Percentiles rank a stretch among this genome's conserved stretches.
Conservation (phyloP, 2,113 vertebrate genomes). For the Pangasianodon hypophthalmus region DNA sequence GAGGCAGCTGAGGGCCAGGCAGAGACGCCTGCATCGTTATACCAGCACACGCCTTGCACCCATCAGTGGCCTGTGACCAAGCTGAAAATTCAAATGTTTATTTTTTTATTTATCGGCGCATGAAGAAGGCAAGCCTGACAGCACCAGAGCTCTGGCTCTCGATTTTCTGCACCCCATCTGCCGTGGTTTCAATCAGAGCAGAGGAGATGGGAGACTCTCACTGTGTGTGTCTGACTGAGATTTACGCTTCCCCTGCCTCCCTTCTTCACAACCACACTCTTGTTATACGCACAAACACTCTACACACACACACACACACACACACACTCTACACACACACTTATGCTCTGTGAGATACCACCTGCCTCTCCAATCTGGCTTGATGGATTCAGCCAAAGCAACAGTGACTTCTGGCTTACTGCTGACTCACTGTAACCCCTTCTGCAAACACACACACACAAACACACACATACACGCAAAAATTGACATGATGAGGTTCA, state of each 20-base stretch:
- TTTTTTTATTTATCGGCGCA: conserved; percentile 31
- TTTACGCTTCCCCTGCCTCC: conserved; percentile 24
- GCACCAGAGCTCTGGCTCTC: conserved; percentile 36
- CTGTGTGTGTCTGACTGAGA: conserved; percentile 32
- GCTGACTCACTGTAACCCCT: conserved; percentile 42
- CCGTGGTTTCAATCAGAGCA: conserved; percentile 55
- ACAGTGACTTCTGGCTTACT: conserved; percentile 42
- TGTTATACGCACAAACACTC: not conserved
- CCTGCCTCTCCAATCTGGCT: conserved; percentile 53
- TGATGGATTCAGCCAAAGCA: conserved; percentile 53
- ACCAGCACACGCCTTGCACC: not conserved
- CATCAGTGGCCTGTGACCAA: conserved; percentile 30
- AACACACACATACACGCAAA: conserved; percentile 5
- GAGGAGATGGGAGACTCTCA: conserved; percentile 31
- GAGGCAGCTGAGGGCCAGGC: not conserved
- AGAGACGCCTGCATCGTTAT: not conserved
- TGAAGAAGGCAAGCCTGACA: conserved; percentile 36
- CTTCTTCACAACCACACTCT: conserved; percentile 14
- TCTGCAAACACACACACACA: conserved; percentile 32
- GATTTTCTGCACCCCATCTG: conserved; percentile 62
- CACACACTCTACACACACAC: conserved; percentile 1
- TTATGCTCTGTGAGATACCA: conserved; percentile 44
- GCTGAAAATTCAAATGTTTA: conserved; percentile 54
- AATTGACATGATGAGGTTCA: not conserved
- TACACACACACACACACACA: conserved; percentile 9